Evolutionary conservation across 2,113 vertebrate genomes (phyloP).

Genomic region (Carollia perspicillata): DNA sequence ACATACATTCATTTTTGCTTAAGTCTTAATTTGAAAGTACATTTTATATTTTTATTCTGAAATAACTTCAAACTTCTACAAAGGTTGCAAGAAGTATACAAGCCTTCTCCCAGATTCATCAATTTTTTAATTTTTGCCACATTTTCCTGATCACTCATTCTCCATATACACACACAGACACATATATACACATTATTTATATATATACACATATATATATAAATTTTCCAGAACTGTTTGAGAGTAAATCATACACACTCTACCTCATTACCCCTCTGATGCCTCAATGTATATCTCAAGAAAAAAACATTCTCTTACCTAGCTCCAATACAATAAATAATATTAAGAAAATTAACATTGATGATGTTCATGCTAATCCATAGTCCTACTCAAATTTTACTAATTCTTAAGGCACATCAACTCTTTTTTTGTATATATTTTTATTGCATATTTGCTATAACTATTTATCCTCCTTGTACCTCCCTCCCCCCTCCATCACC

Average conservation of each 20-base stretch:
- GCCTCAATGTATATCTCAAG: neutral
- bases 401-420: neutral
- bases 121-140: neutral
- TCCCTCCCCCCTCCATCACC: no score
- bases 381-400: neutral
- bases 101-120: neutral
- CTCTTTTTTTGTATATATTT: neutral
- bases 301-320: neutral
- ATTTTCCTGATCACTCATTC: neutral
- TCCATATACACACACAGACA: neutral
- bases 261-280: neutral
- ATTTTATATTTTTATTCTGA: conserved; percentile 2
- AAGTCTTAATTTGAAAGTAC: conserved; percentile 68
- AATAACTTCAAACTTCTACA: conserved; percentile 1
- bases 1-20: conserved; percentile 78
- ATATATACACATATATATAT: neutral
- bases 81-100: neutral
- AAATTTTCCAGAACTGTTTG: neutral
- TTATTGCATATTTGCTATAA: no score
- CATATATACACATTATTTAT: neutral
- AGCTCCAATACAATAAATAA: neutral
- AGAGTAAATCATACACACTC: neutral
- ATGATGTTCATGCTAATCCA: neutral
- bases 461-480: no score
- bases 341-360: neutral